Percentiles rank a stretch among this genome's conserved stretches.
These are phyloP conservation scores for Ganaspis sp. DNA, from an alignment of 1,140 invertebrate genomes.

Conservation along the genomic window DNA sequence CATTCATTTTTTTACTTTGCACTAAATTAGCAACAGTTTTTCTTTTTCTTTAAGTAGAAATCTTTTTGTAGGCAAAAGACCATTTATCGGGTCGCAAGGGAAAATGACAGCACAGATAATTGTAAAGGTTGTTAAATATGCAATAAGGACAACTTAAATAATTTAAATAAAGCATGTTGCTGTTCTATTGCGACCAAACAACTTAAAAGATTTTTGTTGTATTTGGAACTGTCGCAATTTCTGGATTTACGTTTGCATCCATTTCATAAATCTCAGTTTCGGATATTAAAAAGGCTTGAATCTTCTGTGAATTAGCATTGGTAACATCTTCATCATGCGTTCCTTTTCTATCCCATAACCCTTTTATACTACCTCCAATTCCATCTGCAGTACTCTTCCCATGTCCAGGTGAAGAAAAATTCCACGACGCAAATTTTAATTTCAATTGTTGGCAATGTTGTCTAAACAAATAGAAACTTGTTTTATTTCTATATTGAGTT, in stretches of 20 bases:
- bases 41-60: too few species aligned
- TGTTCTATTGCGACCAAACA: background rate
- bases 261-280: too few species aligned
- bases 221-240: too few species aligned
- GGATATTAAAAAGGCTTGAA: too few species aligned
- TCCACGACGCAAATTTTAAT: slow-evolving; percentile 63
- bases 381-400: slow-evolving; percentile 71
- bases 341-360: slow-evolving; percentile 62
- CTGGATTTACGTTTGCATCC: too few species aligned
- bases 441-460: slow-evolving; percentile 27
- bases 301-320: slow-evolving; percentile 15
- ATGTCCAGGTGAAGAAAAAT: slow-evolving; percentile 54
- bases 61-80: too few species aligned
- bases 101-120: slow-evolving; percentile 30
- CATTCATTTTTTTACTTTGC: background rate
- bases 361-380: slow-evolving; percentile 70
- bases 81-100: background rate
- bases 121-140: background rate
- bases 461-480: slow-evolving; percentile 41
- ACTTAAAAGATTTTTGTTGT: slow-evolving; percentile 61
- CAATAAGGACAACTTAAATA: slow-evolving; percentile 37
- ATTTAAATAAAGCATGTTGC: slow-evolving; percentile 15
- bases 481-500: slow-evolving; percentile 52
- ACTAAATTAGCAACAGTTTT: background rate
- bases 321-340: slow-evolving; percentile 61